Conservation (phyloP, 2,888 invertebrate species). For the Orthonychiurus folsomi region DNA sequence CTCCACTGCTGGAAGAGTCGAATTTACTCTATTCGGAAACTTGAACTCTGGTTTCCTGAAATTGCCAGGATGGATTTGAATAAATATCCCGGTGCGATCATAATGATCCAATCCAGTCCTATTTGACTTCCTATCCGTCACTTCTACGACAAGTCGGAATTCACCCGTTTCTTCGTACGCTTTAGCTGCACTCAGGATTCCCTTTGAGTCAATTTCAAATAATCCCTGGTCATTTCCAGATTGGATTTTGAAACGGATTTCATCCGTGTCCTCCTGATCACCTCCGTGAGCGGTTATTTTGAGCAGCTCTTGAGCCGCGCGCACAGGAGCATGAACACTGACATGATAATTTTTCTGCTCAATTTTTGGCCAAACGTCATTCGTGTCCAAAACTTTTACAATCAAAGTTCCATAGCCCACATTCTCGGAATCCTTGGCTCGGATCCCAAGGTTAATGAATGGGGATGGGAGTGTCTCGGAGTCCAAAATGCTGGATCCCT, state of each 20-base stretch:
- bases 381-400: constrained; percentile 25
- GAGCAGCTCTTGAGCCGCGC: constrained; percentile 71
- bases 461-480: constrained; percentile 52
- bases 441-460: constrained; percentile 16
- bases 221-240: constrained; percentile 58
- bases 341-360: constrained; percentile 65
- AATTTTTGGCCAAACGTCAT: constrained; percentile 56
- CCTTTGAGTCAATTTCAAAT: constrained; percentile 66
- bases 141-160: constrained; percentile 60
- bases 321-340: constrained; percentile 65
- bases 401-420: constrained; percentile 23
- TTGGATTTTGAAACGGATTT: constrained; percentile 63
- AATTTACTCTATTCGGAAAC: constrained; percentile 38
- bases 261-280: constrained; percentile 69
- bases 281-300: constrained; percentile 70
- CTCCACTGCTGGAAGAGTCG: constrained; percentile 31
- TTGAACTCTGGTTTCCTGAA: constrained; percentile 36
- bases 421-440: constrained; percentile 28
- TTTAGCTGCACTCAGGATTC: constrained; percentile 68
- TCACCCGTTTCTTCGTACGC: constrained; percentile 56
- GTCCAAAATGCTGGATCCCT: constrained; percentile 59
- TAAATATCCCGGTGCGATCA: constrained; percentile 30
- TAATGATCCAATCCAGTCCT: constrained; percentile 52
- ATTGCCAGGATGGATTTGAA: constrained; percentile 34
- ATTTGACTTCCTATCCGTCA: constrained; percentile 62